A percentile compares a stretch with the other conserved stretches of the same genome.
phyloP scores from a whole-genome alignment of 92 coral and sea anemone genomes.

The Parazoanthus darwini region DNA sequence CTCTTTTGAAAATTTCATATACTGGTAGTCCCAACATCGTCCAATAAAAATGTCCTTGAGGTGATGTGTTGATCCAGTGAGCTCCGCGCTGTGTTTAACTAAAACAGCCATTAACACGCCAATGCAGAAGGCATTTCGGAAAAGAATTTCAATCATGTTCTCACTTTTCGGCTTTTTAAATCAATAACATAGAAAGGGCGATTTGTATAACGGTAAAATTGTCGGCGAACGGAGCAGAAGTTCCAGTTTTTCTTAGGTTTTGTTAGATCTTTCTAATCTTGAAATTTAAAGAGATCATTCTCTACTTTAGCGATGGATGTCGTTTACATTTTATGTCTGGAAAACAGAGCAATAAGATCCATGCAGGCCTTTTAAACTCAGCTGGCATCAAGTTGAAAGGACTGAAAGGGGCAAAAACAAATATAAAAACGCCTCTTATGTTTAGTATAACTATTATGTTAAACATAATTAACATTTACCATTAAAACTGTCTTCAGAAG shows the following conservation, averaged over 20 bases:
- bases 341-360: neutral
- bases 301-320: neutral
- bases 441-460: too few relatives aligned
- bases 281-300: too few relatives aligned
- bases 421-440: neutral
- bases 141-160: neutral
- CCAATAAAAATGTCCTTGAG: constrained; percentile 65
- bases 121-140: neutral
- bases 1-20: neutral
- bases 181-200: too few relatives aligned
- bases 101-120: neutral
- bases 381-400: neutral
- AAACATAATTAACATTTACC: neutral
- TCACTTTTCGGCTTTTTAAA: neutral
- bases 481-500: neutral
- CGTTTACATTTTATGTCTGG: neutral
- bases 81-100: neutral
- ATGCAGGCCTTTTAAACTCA: neutral
- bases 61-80: constrained; percentile 54
- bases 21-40: constrained; percentile 59
- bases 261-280: too few relatives aligned
- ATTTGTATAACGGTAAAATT: neutral
- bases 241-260: neutral
- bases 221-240: neutral
- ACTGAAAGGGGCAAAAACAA: neutral